phyloP scores from a whole-genome alignment of 1,140 invertebrate genomes.

The Belonocnema kinseyi region DNA sequence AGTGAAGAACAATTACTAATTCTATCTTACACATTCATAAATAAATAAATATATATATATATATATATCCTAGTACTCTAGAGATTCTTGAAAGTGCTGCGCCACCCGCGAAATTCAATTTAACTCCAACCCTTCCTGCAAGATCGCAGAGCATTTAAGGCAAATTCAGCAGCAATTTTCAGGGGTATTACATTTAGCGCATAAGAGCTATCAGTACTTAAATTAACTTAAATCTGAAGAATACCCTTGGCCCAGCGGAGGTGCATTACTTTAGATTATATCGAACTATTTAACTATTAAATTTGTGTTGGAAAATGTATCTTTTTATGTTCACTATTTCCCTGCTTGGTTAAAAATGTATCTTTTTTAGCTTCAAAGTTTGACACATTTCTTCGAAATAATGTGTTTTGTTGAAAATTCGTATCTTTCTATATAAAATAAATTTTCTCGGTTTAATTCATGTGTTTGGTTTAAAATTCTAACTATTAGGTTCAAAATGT shows the following conservation, averaged over 20 bases:
- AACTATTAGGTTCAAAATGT: too few relatives aligned
- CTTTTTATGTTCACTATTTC: too few relatives aligned
- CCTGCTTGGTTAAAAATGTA: too few relatives aligned
- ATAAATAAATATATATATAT: neutral
- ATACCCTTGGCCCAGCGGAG: neutral
- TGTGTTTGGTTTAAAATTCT: too few relatives aligned
- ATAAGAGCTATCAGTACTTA: constrained; percentile 12
- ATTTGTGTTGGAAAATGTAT: too few relatives aligned
- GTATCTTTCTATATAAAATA: too few relatives aligned
- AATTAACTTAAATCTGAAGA: constrained; percentile 11
- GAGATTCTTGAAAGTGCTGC: constrained; percentile 3
- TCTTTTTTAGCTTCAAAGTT: too few relatives aligned
- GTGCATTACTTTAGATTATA: too few relatives aligned
- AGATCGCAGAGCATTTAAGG: neutral
- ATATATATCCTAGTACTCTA: neutral
- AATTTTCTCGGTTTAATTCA: too few relatives aligned
- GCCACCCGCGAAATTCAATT: constrained; percentile 5
- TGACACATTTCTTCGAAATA: too few relatives aligned
- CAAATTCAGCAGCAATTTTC: constrained; percentile 26
- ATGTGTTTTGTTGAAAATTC: too few relatives aligned
- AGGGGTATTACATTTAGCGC: constrained; percentile 15
- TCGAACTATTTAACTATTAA: too few relatives aligned
- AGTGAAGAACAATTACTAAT: neutral
- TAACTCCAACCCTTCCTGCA: neutral
- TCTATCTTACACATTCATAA: neutral